Percentiles rank a stretch among this genome's conserved stretches.
Evolutionary conservation across 2,797 vertebrate species (phyloP).

Genomic region (Manis javanica): DNA sequence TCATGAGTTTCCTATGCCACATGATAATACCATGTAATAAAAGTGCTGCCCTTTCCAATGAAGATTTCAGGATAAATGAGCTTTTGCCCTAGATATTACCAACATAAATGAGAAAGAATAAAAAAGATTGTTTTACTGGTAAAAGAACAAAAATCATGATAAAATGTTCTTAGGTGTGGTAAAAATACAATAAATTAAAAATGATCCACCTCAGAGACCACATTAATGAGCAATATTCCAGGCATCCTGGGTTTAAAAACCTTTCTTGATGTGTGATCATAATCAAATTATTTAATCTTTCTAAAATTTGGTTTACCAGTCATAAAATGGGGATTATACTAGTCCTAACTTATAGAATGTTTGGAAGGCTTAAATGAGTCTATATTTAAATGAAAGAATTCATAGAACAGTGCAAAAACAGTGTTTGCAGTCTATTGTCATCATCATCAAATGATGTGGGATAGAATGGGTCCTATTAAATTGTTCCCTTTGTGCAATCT

Average conservation of each 20-base stretch:
- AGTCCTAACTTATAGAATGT: neutral
- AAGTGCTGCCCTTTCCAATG: constrained; percentile 50
- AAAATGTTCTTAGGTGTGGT: neutral
- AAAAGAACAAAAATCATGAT: no score
- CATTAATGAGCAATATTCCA: constrained; percentile 30
- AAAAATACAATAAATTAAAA: constrained; percentile 47
- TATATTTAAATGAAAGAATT: neutral
- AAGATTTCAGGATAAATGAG: constrained; percentile 55
- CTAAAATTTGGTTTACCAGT: neutral
- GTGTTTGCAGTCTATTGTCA: neutral
- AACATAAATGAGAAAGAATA: constrained; percentile 38
- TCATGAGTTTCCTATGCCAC: constrained; percentile 38
- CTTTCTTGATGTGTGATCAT: neutral
- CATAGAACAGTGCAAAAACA: neutral
- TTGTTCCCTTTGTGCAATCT: neutral
- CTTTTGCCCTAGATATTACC: constrained; percentile 9
- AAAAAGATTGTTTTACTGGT: constrained; percentile 32
- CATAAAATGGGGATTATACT: neutral
- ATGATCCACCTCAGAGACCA: neutral
- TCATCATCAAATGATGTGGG: neutral
- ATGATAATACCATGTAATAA: constrained; percentile 38
- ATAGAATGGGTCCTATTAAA: neutral
- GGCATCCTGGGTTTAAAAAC: constrained; percentile 14
- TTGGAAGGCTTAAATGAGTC: neutral
- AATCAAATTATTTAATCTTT: constrained; percentile 33